These are phyloP conservation scores for Himantopus leucocephalus DNA, from an alignment of 2,113 vertebrate species.

Conservation along the genomic window DNA sequence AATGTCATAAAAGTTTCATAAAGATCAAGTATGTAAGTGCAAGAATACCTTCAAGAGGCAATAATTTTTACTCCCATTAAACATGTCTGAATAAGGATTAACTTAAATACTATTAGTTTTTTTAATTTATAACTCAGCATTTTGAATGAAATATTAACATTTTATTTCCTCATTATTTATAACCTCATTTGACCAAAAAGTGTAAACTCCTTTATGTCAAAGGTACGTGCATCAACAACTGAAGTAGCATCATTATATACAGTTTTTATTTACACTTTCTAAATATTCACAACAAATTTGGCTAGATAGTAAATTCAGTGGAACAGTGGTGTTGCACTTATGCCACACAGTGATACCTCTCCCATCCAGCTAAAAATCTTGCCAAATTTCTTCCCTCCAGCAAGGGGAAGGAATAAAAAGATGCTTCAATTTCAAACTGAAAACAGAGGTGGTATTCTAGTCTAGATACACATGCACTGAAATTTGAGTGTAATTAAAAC, in stretches of 20 bases:
- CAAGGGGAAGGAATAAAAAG: background rate
- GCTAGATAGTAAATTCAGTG: background rate
- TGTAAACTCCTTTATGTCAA: background rate
- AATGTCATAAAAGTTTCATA: background rate
- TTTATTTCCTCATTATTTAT: background rate
- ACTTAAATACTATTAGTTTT: background rate
- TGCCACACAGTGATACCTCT: background rate
- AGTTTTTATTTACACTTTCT: background rate
- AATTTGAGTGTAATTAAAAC: background rate
- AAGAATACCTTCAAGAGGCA: background rate
- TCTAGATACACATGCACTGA: background rate
- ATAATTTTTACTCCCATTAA: background rate
- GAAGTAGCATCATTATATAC: background rate
- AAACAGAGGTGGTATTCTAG: background rate
- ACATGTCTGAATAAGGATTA: background rate
- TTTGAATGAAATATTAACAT: background rate
- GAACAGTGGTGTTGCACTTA: background rate
- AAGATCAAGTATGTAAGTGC: background rate
- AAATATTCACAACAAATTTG: background rate
- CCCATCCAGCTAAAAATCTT: background rate
- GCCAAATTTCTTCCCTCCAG: background rate
- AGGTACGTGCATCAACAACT: background rate
- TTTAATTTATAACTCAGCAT: background rate
- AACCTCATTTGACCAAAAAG: background rate
- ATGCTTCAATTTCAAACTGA: background rate